Percentiles rank a stretch among this genome's conserved stretches.
phyloP scores from a whole-genome alignment of 2,113 vertebrate species.

The Agelaius phoeniceus region DNA sequence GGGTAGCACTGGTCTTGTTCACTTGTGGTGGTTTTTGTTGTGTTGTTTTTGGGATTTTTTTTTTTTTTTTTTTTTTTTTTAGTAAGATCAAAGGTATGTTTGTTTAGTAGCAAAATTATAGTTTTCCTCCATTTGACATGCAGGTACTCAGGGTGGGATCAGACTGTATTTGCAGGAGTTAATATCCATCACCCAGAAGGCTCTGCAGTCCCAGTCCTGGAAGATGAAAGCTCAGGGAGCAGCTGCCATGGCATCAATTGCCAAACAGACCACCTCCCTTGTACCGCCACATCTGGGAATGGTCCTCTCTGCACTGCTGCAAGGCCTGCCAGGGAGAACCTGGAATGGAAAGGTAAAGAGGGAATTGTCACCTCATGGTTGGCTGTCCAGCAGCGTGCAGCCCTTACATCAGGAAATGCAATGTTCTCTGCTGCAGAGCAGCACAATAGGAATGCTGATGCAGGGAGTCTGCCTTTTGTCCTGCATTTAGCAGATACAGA shows the following conservation, averaged over 20 bases:
- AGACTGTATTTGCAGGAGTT: slow-evolving; percentile 93
- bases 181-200: slow-evolving; percentile 91
- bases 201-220: slow-evolving; percentile 96
- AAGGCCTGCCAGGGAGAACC: slow-evolving; percentile 90
- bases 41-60: background rate
- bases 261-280: slow-evolving; percentile 90
- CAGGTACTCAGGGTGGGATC: slow-evolving; percentile 94
- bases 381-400: accelerated
- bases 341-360: slow-evolving; percentile 93
- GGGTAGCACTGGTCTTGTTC: background rate
- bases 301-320: slow-evolving; percentile 87
- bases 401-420: background rate
- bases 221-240: slow-evolving; percentile 99
- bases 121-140: background rate
- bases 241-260: slow-evolving; percentile 92
- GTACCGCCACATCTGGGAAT: slow-evolving; percentile 90
- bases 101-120: background rate
- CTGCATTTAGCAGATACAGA: background rate
- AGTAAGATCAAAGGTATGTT: background rate
- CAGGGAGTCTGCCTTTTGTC: background rate
- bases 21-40: background rate
- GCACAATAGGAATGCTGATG: accelerated
- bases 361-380: background rate
- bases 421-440: background rate
- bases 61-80: background rate